These are phyloP conservation scores for Myotis yumanensis DNA, from an alignment of 2,113 vertebrate genomes.

Conservation along the genomic window DNA sequence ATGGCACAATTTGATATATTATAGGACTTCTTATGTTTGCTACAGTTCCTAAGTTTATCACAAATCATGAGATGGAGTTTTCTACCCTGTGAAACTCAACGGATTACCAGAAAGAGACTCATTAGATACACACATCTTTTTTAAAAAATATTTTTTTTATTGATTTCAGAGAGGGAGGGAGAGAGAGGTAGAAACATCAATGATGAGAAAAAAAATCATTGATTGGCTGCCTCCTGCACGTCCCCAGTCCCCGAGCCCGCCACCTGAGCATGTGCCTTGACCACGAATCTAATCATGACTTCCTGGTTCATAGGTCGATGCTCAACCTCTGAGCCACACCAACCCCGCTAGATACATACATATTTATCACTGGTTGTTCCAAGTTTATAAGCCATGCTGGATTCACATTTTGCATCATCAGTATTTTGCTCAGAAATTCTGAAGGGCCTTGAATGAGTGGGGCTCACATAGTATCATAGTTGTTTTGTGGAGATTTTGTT, in stretches of 20 bases:
- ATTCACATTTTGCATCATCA: background rate
- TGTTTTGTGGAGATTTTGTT: background rate
- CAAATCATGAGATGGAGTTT: background rate
- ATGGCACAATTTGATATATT: background rate
- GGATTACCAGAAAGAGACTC: background rate
- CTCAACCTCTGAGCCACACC: no score
- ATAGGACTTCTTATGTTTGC: background rate
- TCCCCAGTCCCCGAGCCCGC: no score
- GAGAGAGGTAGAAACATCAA: no score
- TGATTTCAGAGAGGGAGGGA: no score
- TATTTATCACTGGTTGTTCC: background rate
- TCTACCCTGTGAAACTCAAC: background rate
- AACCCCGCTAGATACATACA: background rate
- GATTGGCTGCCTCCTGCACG: no score
- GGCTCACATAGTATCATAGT: background rate
- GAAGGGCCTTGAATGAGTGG: background rate
- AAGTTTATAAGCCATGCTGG: background rate
- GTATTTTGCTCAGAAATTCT: slow-evolving; percentile 12
- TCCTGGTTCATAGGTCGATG: no score
- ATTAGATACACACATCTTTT: background rate
- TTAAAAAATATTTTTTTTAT: no score
- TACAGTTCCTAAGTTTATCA: background rate
- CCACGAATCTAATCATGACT: no score
- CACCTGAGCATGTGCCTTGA: no score
- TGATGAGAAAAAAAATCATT: no score